Conservation (phyloP, 2,888 invertebrate species). For the Bhutanitis thaidina region DNA sequence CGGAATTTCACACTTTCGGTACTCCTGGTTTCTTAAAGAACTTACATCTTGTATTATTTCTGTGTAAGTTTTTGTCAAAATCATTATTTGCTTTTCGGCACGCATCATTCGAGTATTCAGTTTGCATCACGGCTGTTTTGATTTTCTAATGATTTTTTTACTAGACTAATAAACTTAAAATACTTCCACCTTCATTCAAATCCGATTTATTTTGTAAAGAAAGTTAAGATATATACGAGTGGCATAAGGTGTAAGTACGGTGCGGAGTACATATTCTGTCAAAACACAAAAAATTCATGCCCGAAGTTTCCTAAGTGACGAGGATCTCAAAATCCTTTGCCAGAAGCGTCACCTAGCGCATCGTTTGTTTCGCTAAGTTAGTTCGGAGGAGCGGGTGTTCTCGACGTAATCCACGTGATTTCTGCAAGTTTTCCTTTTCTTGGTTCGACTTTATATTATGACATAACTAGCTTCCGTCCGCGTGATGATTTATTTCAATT, state of each 20-base stretch:
- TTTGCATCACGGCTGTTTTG: too few relatives aligned
- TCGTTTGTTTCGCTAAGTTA: conserved; percentile 18
- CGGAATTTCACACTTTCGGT: conserved; percentile 2
- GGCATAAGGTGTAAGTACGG: too few relatives aligned
- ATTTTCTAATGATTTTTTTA: too few relatives aligned
- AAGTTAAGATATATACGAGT: too few relatives aligned
- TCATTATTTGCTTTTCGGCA: too few relatives aligned
- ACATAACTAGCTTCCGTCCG: not conserved
- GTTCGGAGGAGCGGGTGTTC: conserved; percentile 8
- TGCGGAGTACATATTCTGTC: not conserved
- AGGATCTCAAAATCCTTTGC: conserved; percentile 12
- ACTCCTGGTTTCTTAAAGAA: not conserved
- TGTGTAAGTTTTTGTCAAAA: too few relatives aligned
- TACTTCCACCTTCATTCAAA: too few relatives aligned
- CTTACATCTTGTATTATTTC: not conserved
- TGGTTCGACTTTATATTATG: not conserved
- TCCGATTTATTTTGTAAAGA: too few relatives aligned
- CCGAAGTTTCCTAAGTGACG: conserved; percentile 15
- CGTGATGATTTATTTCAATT: too few relatives aligned
- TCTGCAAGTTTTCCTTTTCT: conserved; percentile 8
- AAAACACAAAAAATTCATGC: conserved; percentile 5
- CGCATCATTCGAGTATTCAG: too few relatives aligned
- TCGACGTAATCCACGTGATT: conserved; percentile 14
- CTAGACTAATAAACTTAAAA: too few relatives aligned
- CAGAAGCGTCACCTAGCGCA: conserved; percentile 13